Evolutionary conservation across 2,797 vertebrate genomes (phyloP).

Genomic region (Morelia viridis): DNA sequence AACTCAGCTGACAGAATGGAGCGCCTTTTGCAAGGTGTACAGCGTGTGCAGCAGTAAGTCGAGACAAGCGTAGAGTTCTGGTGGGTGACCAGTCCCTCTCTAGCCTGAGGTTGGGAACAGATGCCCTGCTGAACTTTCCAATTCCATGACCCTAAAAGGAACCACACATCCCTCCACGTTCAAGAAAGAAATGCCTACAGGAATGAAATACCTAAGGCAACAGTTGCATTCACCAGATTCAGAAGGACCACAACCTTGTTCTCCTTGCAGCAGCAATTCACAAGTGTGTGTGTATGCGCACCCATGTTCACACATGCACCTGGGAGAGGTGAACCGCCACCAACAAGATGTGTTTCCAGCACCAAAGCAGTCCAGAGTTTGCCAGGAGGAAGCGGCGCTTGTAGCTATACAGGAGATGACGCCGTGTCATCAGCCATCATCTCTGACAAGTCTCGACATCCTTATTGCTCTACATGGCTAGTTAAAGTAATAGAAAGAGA

Average conservation of each 20-base stretch:
- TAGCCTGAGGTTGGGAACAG: too few species aligned
- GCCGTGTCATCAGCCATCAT: constrained; percentile 39
- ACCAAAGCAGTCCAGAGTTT: accelerated
- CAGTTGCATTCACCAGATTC: too few species aligned
- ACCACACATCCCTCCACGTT: accelerated
- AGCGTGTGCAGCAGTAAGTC: neutral
- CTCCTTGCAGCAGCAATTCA: neutral
- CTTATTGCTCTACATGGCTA: constrained; percentile 40
- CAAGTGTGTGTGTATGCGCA: accelerated
- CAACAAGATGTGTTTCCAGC: too few species aligned
- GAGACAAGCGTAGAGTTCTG: neutral
- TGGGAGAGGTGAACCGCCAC: too few species aligned
- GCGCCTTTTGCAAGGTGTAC: neutral
- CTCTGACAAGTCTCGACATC: constrained; percentile 44
- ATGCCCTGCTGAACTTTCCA: neutral
- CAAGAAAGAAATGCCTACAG: neutral
- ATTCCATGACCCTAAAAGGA: neutral
- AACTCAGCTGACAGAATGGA: too few species aligned
- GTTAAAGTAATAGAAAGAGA: constrained; percentile 51
- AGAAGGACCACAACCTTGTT: neutral
- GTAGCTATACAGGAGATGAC: neutral
- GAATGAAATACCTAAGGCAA: neutral
- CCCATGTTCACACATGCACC: too few species aligned
- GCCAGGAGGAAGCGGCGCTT: neutral
- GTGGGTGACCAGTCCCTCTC: accelerated